Base-by-base conservation (phyloP, 2,113 vertebrate genomes). In the Barbus barbus region DNA sequence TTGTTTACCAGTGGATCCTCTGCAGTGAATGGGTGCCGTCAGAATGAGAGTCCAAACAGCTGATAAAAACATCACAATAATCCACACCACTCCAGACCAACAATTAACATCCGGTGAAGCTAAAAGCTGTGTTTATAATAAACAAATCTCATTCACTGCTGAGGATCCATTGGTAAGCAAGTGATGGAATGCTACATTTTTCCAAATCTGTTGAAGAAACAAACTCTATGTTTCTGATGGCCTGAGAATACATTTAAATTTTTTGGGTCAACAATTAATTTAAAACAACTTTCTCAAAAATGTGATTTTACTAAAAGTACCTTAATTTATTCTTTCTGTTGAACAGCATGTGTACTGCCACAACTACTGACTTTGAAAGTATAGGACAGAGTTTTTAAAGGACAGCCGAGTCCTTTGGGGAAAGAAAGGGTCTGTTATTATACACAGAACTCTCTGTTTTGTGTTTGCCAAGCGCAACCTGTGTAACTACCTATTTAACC, bases 401-500 rank as follows among this genome's bases (percentile, higher is more conserved):
- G 86, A 85, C 84, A 81, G 33, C 44, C 16, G 46, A 53, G 75
- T 72, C 56, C 60, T 75, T 56, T 83, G 46, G 31, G 76, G 38
- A 76, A 36, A 76, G 11, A 41, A 41, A 44, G 6, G 36, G 75
- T 48, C 63, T 67, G 60, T 79, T 78, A 41, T 85, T 83, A 48
- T 72, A 65, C 46, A 20, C 67, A 48, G 61, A 86, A 83, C 41
- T 78, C 76, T 82, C 38, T 82, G 72, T 33, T 60, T 53, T 86
- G 31, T 84, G 83, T 83, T 83, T 88, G 83, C 73, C 78, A 80
- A 88, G 67, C 63, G n/a, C 44, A 63, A 84, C 72, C 83, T 85
- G 53, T 60, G 73, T 67, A 83, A 51, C 84, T 82, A 89, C 81
- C 75, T 79, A 73, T 82, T 90, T 87, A 87, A 87, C 87, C 85